Evolutionary conservation across 1,140 invertebrate genomes (phyloP).

Genomic region (Caerostris extrusa): DNA sequence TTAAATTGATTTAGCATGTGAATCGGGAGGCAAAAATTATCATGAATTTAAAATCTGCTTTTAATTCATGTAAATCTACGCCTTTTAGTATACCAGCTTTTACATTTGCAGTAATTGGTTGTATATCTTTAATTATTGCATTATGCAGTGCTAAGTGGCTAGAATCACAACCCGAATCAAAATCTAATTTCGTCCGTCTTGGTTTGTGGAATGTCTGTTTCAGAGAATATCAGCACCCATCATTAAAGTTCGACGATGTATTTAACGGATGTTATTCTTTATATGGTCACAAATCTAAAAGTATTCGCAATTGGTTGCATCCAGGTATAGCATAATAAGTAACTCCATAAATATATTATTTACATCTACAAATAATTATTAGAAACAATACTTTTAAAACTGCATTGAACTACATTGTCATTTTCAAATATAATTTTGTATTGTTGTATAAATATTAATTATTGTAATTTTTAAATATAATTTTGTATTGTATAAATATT

Average conservation of each 20-base stretch:
- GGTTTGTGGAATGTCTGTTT: constrained; percentile 99
- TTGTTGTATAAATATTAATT: not conserved
- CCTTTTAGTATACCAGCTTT: constrained; percentile 48
- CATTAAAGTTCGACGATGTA: constrained; percentile 93
- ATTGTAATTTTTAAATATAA: not conserved
- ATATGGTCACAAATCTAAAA: constrained; percentile 93
- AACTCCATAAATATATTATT: too few relatives aligned
- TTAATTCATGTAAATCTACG: constrained; percentile 41
- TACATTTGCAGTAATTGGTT: constrained; percentile 80
- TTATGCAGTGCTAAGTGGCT: constrained; percentile 97
- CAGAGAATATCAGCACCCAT: constrained; percentile 93
- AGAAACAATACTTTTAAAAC: not conserved
- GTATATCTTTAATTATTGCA: constrained; percentile 86
- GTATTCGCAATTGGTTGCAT: constrained; percentile 95
- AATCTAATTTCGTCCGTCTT: constrained; percentile 94
- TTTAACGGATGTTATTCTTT: constrained; percentile 97
- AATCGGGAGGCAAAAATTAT: not conserved
- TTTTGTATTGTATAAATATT: too few relatives aligned
- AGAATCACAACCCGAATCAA: constrained; percentile 94
- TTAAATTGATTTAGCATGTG: not conserved
- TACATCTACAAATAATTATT: too few relatives aligned
- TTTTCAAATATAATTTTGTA: not conserved
- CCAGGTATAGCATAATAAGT: constrained; percentile 84
- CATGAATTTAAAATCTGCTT: constrained; percentile 45
- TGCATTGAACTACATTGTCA: not conserved